These are phyloP conservation scores for Drosophila nigricruria DNA, from an alignment of 2,888 invertebrate species.

Conservation along the genomic window DNA sequence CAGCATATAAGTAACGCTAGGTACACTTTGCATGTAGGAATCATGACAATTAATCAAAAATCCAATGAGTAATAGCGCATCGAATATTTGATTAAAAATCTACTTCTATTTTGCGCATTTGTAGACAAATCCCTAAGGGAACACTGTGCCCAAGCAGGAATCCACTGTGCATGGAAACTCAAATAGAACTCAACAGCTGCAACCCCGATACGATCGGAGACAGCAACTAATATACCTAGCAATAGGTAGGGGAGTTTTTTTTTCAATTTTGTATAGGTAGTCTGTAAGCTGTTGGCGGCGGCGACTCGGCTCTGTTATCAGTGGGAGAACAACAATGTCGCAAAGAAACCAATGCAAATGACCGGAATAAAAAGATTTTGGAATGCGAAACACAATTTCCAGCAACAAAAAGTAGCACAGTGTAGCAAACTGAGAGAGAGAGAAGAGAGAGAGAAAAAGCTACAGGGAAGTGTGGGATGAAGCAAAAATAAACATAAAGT, in stretches of 20 bases:
- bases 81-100: neutral
- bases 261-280: conserved; percentile 7
- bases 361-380: conserved; percentile 39
- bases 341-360: conserved; percentile 28
- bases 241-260: conserved; percentile 1
- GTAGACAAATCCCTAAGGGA: neutral
- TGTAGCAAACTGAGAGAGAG: neutral
- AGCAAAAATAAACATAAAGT: conserved; percentile 47
- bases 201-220: conserved; percentile 4
- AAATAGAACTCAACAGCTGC: conserved; percentile 22
- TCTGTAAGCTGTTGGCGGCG: conserved; percentile 5
- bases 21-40: neutral
- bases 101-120: neutral
- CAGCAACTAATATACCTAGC: neutral
- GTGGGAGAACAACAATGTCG: conserved; percentile 19
- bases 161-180: neutral
- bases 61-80: neutral
- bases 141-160: neutral
- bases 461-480: neutral
- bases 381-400: conserved; percentile 31
- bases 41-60: neutral
- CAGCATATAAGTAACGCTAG: neutral
- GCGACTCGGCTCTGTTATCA: conserved; percentile 33
- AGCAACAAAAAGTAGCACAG: conserved; percentile 17
- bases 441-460: neutral